Conservation (phyloP, 92 coral and sea anemone species). For the Anthopleura xanthogrammica region DNA sequence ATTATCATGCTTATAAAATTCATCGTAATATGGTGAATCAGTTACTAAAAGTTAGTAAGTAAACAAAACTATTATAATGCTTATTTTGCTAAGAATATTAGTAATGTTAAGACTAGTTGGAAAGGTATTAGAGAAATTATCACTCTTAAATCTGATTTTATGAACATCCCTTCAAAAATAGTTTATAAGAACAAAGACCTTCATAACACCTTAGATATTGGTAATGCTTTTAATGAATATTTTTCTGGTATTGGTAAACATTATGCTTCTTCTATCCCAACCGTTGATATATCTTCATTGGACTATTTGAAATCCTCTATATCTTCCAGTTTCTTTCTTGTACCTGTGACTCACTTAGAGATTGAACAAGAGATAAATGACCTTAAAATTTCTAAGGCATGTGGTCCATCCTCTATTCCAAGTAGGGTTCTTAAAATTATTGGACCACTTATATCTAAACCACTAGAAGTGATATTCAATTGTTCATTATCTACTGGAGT, state of each 20-base stretch:
- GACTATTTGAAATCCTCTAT: neutral
- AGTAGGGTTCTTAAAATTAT: neutral
- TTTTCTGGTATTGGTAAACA: neutral
- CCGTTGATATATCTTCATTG: neutral
- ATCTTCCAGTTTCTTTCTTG: neutral
- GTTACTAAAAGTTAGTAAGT: conserved; percentile 30
- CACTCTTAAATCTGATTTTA: neutral
- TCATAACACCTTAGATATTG: neutral
- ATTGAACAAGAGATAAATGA: neutral
- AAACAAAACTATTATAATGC: conserved; percentile 24
- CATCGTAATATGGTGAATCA: conserved; percentile 42
- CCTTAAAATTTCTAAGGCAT: neutral
- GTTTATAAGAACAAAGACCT: too few species aligned
- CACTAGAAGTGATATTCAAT: neutral
- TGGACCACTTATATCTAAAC: neutral
- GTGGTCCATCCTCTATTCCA: neutral
- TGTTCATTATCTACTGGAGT: neutral
- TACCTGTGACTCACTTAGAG: neutral
- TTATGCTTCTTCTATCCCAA: neutral
- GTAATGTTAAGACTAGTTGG: conserved; percentile 17
- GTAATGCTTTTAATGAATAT: neutral
- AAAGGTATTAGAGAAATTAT: conserved; percentile 35
- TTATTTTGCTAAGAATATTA: conserved; percentile 16
- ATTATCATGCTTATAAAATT: conserved; percentile 32
- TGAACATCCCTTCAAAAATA: too few species aligned